A percentile compares a stretch with the other conserved stretches of the same genome.
Evolutionary conservation across 2,888 invertebrate species (phyloP).

Genomic region (Gortyna flavago): DNA sequence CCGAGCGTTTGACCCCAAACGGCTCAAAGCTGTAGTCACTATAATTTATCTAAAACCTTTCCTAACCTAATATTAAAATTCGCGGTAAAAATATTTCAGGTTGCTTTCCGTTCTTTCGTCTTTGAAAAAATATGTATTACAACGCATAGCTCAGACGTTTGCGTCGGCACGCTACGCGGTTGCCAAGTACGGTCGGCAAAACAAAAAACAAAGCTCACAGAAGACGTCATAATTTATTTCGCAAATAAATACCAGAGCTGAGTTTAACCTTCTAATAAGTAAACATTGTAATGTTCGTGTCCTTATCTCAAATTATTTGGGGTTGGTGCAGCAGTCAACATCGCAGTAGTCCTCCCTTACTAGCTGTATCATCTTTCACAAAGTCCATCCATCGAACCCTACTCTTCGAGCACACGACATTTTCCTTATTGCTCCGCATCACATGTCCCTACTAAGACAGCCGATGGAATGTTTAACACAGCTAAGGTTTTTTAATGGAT

Average conservation of each 20-base stretch:
- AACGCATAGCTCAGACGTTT: conserved; percentile 31
- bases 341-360: background rate
- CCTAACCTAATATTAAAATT: no score
- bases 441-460: background rate
- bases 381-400: background rate
- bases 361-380: no score
- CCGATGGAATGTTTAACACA: background rate
- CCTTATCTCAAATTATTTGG: background rate
- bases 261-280: background rate
- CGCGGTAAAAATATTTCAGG: conserved; percentile 8
- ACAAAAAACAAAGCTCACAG: background rate
- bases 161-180: conserved; percentile 19
- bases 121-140: conserved; percentile 38
- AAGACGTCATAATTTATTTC: background rate
- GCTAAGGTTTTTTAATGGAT: background rate
- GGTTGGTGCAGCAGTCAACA: background rate
- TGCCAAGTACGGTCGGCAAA: conserved; percentile 28
- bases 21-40: no score
- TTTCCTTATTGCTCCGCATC: background rate
- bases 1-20: no score
- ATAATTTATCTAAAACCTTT: no score
- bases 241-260: no score
- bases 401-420: background rate
- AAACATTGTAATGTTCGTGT: background rate
- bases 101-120: conserved; percentile 9